A percentile compares a stretch with the other conserved stretches of the same genome.
These are phyloP conservation scores for Myotis daubentonii DNA, from an alignment of 2,797 vertebrate genomes.

Conservation along the genomic window DNA sequence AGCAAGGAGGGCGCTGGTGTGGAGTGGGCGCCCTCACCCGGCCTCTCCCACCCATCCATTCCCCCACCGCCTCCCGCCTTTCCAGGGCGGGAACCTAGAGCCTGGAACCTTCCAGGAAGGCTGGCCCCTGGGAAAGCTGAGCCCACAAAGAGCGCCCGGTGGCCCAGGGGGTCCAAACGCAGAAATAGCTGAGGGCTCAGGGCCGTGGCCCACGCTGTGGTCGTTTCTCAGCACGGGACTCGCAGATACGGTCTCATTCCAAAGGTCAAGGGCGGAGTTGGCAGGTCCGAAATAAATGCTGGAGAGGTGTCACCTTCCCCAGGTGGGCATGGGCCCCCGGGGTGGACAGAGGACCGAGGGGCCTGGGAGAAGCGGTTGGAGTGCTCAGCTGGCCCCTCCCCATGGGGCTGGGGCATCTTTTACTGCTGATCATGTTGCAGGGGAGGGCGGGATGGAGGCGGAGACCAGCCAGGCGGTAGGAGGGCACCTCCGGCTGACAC, in stretches of 20 bases:
- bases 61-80: not conserved
- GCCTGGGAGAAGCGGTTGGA: not conserved
- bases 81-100: not conserved
- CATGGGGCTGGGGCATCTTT: accelerated
- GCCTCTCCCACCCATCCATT: not conserved
- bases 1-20: accelerated
- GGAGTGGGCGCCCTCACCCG: accelerated
- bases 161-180: not conserved
- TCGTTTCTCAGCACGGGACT: not conserved
- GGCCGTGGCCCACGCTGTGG: accelerated
- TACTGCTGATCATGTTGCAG: not conserved
- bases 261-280: not conserved
- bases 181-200: not conserved
- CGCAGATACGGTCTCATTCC: not conserved
- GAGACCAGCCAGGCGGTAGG: not conserved
- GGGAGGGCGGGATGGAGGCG: accelerated
- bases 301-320: not conserved
- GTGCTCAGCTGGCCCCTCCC: not conserved
- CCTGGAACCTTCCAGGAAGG: not conserved
- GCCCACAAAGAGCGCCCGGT: not conserved
- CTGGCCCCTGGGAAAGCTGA: too few species aligned
- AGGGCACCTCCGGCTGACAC: not conserved
- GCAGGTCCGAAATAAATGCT: not conserved
- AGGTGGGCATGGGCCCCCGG: too few species aligned
- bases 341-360: not conserved